phyloP scores from a whole-genome alignment of 2,797 vertebrate genomes.

The Tragopan temminckii region DNA sequence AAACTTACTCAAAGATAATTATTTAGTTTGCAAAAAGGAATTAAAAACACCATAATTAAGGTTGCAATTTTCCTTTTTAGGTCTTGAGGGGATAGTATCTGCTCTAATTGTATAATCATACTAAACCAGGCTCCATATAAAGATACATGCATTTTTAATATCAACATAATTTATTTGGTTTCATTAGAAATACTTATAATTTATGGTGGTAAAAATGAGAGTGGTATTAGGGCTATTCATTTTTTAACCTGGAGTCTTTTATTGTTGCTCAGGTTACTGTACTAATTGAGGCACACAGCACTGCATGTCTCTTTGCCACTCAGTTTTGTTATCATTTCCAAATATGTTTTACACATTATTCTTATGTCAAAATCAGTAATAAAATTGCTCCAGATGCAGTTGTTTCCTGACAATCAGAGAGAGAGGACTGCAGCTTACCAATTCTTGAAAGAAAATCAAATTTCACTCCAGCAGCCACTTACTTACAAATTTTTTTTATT shows the following conservation, averaged over 20 bases:
- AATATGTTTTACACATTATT: not conserved
- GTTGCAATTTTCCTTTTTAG: slow-evolving; percentile 32
- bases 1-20: slow-evolving; percentile 35
- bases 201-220: slow-evolving; percentile 9
- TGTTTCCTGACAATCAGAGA: not conserved
- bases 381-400: not conserved
- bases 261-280: not conserved
- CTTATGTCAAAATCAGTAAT: not conserved
- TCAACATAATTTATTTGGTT: not conserved
- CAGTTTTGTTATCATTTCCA: not conserved
- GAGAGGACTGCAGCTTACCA: not conserved
- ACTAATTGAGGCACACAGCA: not conserved
- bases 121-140: not conserved
- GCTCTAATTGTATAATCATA: slow-evolving; percentile 44
- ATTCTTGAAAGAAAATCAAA: not conserved
- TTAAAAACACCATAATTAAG: slow-evolving; percentile 8
- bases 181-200: slow-evolving; percentile 11
- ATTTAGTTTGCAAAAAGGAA: slow-evolving; percentile 27
- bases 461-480: not conserved
- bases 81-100: not conserved
- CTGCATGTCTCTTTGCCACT: not conserved
- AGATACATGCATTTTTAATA: not conserved
- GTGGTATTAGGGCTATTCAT: not conserved
- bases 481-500: not conserved
- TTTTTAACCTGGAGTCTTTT: not conserved